phyloP scores from a whole-genome alignment of 2,113 vertebrate species.

The Chrysochloris asiatica region DNA sequence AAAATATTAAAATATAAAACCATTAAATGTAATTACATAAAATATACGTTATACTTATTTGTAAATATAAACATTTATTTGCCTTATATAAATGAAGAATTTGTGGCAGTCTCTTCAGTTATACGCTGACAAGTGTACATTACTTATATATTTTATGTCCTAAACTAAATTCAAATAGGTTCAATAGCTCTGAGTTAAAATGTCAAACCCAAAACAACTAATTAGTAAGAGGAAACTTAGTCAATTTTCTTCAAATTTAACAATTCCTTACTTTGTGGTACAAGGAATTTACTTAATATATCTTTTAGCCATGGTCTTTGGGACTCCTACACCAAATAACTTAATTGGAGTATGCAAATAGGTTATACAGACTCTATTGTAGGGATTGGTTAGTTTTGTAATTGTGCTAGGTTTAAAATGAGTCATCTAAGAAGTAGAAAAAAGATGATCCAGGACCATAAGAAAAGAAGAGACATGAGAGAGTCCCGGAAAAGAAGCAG shows the following conservation, averaged over 20 bases:
- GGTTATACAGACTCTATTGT: too few species aligned
- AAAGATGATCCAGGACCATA: too few species aligned
- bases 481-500: too few species aligned
- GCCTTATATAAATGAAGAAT: conserved; percentile 13
- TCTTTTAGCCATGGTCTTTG: too few species aligned
- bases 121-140: neutral
- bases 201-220: conserved; percentile 9
- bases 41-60: neutral
- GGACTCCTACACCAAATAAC: too few species aligned
- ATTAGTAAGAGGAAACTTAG: neutral
- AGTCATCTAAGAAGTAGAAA: too few species aligned
- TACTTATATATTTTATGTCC: conserved; percentile 28
- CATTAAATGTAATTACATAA: neutral
- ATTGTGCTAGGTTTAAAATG: too few species aligned
- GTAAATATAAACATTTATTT: neutral
- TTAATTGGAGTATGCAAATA: too few species aligned
- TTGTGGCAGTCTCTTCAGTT: neutral
- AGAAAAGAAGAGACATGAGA: too few species aligned
- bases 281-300: too few species aligned
- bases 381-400: too few species aligned
- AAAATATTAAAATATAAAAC: neutral
- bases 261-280: too few species aligned
- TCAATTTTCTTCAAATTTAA: conserved; percentile 21
- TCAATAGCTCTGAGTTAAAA: conserved; percentile 36
- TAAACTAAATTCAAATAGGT: conserved; percentile 21